Base-by-base conservation (phyloP, 2,797 vertebrate species). In the Helicolenus hilgendorfi region DNA sequence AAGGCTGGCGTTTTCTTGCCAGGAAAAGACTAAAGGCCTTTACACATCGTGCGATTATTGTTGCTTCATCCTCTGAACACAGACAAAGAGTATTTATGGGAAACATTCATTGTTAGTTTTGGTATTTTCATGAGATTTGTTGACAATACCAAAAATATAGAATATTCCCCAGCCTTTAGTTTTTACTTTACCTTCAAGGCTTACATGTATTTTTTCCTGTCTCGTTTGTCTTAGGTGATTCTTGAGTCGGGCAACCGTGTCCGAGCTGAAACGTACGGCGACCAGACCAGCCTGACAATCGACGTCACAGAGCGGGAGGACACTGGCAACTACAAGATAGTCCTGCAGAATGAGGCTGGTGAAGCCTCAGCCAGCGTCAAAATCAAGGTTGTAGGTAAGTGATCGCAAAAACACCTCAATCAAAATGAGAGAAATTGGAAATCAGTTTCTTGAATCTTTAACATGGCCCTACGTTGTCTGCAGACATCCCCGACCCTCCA, bases 341-440 rank as follows among this genome's bases (percentile, higher is more conserved):
- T 98, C 8, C 95, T 99, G 70, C 99, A 99, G 96, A 99, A 99
- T 29, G 99, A 99, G 91, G 99, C 99, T 36, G 99, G 99, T 60
- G 98, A 99, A 89, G 99, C 98, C 62, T 96, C 98, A 1, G 99
- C 98, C 75, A 94, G 96, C 20, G 94, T 99, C 93, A 99, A 98
- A 92, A 96, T 99, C 93, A 99, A 99, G 96, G 99, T 99, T 75
- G 99, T 99, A 45, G 99, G 99, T 99, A 96, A 98, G 98, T 78
- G 10, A 45, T 55, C 27, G 6, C 14, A 26, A 55, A 81, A 82
- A 8, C 7, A 4, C 20, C 7, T 14, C 1, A 56, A 65, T 72
- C 22, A 49, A 60, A 85, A 55, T 11, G 14, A n/a, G 2, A 49
- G 18, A 41, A 11, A 11, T 3, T 65, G 5, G 5, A 11, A 3